These are phyloP conservation scores for Otus scops DNA, from an alignment of 2,797 vertebrate genomes.

Conservation along the genomic window DNA sequence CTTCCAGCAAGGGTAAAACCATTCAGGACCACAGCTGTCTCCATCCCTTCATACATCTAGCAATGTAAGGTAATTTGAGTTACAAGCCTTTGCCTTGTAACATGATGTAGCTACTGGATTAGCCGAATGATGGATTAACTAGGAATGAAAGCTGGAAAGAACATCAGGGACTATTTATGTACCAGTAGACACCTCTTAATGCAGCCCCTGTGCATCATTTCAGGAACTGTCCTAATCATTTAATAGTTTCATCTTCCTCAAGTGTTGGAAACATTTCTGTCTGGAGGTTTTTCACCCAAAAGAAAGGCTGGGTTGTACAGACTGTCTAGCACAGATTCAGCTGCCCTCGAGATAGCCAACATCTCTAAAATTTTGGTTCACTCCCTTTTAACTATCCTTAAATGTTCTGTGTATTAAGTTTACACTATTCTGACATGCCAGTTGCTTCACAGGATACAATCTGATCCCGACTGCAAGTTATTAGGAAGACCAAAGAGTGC, in stretches of 20 bases:
- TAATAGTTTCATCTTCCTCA: neutral
- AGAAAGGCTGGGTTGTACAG: neutral
- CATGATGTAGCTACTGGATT: neutral
- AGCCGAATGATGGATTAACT: neutral
- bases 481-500: neutral
- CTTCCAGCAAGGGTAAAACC: neutral
- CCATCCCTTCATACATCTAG: neutral
- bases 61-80: neutral
- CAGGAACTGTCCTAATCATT: neutral
- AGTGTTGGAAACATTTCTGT: neutral
- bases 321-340: neutral
- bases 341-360: neutral
- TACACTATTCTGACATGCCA: neutral
- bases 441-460: neutral
- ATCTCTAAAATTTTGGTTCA: neutral
- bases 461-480: neutral
- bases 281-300: neutral
- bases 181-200: neutral
- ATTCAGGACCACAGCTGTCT: neutral
- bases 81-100: neutral
- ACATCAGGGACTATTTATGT: neutral
- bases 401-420: neutral
- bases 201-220: neutral
- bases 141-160: neutral
- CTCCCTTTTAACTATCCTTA: neutral